Conservation (phyloP, 2,113 vertebrate species). For the Hemicordylus capensis region DNA sequence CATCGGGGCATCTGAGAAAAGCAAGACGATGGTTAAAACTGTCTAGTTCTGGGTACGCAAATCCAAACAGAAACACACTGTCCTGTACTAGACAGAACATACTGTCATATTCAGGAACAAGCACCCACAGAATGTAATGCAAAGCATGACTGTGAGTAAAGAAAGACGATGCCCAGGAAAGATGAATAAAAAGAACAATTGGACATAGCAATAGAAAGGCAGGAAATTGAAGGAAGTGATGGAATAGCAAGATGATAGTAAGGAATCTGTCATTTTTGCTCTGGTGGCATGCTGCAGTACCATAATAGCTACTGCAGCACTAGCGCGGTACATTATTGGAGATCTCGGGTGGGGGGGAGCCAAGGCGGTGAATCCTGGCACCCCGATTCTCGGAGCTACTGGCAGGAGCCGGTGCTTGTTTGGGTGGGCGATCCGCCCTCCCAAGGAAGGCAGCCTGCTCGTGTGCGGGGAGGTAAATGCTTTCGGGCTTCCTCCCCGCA, state of each 20-base stretch:
- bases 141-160: not conserved
- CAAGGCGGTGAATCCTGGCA: no score
- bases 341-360: no score
- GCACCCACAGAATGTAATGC: not conserved
- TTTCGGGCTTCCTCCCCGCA: no score
- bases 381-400: no score
- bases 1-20: not conserved
- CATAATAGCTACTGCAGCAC: no score
- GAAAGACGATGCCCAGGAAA: not conserved
- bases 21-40: not conserved
- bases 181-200: not conserved
- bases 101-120: not conserved
- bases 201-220: not conserved
- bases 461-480: no score
- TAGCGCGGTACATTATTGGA: no score
- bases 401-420: no score
- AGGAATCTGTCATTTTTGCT: not conserved
- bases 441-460: no score
- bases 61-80: not conserved
- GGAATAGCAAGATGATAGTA: no score
- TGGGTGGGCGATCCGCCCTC: no score
- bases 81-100: rapidly evolving
- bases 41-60: not conserved
- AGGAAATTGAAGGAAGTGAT: not conserved
- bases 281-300: not conserved